These are phyloP conservation scores for Dascillus cervinus DNA, from an alignment of 2,888 invertebrate genomes.

Conservation along the genomic window DNA sequence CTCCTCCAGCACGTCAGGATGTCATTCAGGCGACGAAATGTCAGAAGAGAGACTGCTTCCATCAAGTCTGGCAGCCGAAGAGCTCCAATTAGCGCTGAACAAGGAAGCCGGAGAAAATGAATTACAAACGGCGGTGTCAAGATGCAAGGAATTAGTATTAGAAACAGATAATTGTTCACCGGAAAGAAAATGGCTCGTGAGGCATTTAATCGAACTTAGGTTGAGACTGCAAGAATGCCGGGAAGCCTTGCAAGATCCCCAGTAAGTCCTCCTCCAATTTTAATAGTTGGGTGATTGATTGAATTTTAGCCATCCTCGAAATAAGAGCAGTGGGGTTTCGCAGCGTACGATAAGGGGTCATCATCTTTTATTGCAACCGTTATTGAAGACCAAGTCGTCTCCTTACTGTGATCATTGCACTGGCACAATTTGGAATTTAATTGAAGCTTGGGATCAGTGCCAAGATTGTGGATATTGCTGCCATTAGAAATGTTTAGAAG, in stretches of 20 bases:
- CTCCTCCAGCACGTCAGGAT: conserved; percentile 55
- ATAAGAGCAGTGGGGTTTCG: conserved; percentile 41
- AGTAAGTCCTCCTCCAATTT: conserved; percentile 28
- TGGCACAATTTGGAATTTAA: conserved; percentile 72
- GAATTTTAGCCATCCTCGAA: conserved; percentile 37
- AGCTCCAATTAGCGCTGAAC: conserved; percentile 43
- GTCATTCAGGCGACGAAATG: conserved; percentile 56
- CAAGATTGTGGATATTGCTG: conserved; percentile 71
- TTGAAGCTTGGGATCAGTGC: conserved; percentile 86
- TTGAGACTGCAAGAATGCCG: conserved; percentile 72
- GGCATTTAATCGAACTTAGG: conserved; percentile 78
- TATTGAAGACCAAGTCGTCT: conserved; percentile 42
- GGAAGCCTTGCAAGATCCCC: conserved; percentile 56
- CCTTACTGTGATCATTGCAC: conserved; percentile 88
- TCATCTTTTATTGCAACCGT: conserved; percentile 63
- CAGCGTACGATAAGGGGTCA: conserved; percentile 67
- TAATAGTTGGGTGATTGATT: conserved; percentile 1
- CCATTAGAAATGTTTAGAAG: conserved; percentile 83
- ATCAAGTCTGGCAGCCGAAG: conserved; percentile 43
- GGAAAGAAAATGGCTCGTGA: conserved; percentile 79
- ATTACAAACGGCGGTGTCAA: conserved; percentile 68
- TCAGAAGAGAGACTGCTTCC: conserved; percentile 53
- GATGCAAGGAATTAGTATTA: conserved; percentile 77
- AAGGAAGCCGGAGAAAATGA: conserved; percentile 62
- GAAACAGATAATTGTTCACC: conserved; percentile 71